Base-by-base conservation (phyloP, 2,113 vertebrate genomes). In the Hippocampus abdominalis region DNA sequence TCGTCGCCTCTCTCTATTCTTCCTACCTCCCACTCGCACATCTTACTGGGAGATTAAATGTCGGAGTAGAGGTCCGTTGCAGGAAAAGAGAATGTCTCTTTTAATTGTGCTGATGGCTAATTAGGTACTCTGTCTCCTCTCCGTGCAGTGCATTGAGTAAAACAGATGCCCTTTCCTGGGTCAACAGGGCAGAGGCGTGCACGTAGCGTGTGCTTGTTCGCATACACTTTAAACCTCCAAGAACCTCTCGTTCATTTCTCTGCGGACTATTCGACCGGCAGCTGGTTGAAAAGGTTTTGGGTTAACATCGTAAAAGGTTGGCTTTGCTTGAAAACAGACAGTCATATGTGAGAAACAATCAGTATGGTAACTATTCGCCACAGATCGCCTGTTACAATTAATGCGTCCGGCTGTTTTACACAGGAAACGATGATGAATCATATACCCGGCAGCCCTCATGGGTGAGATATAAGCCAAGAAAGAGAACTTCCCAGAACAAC, bases 61-160 rank as follows among this genome's bases (percentile, higher is more conserved):
- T 86, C 77, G 64, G 74, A 81, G 75, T 74, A 63, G 23, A 73
- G 61, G 75, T 77, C 75, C 76, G 48, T 54, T 69, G 25, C 25
- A 68, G 66, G 46, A 44, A 71, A 69, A 69, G 64, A 76, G 64
- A 77, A 59, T 69, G 71, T 79, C 72, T 74, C 51, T 79, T 70
- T 80, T 82, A 85, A 85, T 85, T 79, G 84, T 78, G 80, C 77
- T 85, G 84, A 83, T 78, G 20, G 36, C 78, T 85, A 85, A 87
- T 87, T 81, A 88, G 69, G 64, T 42, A 9, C 74, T 68, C 61
- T 4, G 70, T 72, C 81, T 84, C 63, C 53, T 82, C 70, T 80
- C 68, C 72, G 29, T 0, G 64, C 67, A 15, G 70, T 66, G 68
- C 67, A 67, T 71, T 69, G 75, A 71, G 71, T 75, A 56, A 73